Conservation (phyloP, 1,140 invertebrate genomes). For the Conus betulinus region DNA sequence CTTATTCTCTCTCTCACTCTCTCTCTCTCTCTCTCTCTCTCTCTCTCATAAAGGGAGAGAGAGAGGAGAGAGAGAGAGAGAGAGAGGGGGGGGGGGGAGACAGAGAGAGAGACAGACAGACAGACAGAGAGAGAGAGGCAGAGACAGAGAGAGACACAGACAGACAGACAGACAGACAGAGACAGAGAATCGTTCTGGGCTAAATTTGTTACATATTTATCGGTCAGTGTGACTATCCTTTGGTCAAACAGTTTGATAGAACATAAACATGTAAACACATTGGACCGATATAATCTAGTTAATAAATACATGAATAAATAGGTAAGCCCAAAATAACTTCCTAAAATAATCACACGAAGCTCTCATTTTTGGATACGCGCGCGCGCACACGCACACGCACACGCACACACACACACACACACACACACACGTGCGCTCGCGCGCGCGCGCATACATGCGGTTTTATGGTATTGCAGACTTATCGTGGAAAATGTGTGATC, state of each 20-base stretch:
- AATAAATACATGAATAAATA: no score
- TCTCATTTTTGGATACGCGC: background rate
- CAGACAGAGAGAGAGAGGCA: slow-evolving; percentile 13
- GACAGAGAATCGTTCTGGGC: background rate
- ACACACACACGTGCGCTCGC: background rate
- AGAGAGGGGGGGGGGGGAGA: background rate
- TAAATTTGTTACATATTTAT: no score
- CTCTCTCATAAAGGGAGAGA: no score
- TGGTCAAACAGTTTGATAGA: no score
- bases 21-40: no score
- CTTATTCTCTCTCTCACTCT: no score
- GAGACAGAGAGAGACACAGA: slow-evolving; percentile 21
- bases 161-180: background rate
- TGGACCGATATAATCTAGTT: no score
- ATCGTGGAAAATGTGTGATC: no score
- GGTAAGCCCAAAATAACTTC: no score
- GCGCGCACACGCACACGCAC: background rate
- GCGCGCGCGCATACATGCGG: background rate
- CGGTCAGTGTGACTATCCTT: no score
- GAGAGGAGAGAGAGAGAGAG: no score
- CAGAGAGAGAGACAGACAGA: background rate
- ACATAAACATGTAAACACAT: no score
- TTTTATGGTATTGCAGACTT: background rate
- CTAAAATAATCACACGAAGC: background rate
- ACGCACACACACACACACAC: background rate